Evolutionary conservation across 2,113 vertebrate genomes (phyloP).

Genomic region (Octodon degus): DNA sequence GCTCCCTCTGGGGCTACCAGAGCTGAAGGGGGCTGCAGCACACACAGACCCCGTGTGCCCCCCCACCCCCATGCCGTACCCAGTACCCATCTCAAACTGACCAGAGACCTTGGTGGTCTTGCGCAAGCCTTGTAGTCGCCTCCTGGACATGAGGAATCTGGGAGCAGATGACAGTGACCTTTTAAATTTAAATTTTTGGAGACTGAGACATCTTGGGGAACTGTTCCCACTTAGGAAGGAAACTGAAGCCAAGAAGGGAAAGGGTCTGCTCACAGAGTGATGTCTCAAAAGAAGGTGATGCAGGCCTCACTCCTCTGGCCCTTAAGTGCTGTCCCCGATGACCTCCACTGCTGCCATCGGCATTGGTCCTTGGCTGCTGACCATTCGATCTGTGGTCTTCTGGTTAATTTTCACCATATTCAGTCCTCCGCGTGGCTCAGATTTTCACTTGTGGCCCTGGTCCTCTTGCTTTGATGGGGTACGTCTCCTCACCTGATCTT

Average conservation of each 20-base stretch:
- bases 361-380: background rate
- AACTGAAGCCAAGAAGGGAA: background rate
- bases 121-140: background rate
- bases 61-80: background rate
- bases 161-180: background rate
- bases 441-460: background rate
- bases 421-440: background rate
- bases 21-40: background rate
- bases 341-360: background rate
- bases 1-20: background rate
- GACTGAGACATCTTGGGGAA: background rate
- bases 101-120: background rate
- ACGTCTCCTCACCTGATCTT: background rate
- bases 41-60: background rate
- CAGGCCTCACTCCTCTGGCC: background rate
- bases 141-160: background rate
- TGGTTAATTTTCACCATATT: background rate
- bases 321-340: background rate
- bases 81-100: background rate
- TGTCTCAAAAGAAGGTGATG: background rate
- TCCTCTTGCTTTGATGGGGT: background rate
- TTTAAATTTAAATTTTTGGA: conserved; percentile 32
- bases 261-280: background rate
- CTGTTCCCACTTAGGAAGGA: background rate
- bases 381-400: background rate